phyloP scores from a whole-genome alignment of 92 coral and sea anemone species.

The Virgularia gustaviana region DNA sequence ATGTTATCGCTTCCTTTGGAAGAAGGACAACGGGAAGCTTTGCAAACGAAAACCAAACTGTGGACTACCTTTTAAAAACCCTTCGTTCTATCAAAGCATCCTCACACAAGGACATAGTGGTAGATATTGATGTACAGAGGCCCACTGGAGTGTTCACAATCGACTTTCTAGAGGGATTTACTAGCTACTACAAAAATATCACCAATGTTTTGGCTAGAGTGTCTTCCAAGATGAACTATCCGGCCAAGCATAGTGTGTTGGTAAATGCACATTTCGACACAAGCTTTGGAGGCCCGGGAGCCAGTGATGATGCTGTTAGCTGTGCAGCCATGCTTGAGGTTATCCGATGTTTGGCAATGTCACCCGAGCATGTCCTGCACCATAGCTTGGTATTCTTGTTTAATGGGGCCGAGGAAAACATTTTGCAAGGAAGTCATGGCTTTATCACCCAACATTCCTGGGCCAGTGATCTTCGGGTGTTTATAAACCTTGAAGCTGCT shows the following conservation, averaged over 20 bases:
- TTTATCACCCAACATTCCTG: slow-evolving; percentile 93
- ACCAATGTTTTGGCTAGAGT: slow-evolving; percentile 85
- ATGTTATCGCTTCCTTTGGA: slow-evolving; percentile 72
- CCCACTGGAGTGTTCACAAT: slow-evolving; percentile 73
- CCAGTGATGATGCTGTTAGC: slow-evolving; percentile 95
- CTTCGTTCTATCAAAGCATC: slow-evolving; percentile 52
- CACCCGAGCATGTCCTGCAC: slow-evolving; percentile 44
- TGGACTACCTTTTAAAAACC: slow-evolving; percentile 65
- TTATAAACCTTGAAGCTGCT: slow-evolving; percentile 92
- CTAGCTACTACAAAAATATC: slow-evolving; percentile 71
- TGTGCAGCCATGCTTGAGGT: slow-evolving; percentile 94
- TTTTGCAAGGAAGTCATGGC: slow-evolving; percentile 95
- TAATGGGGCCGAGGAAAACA: slow-evolving; percentile 96
- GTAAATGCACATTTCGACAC: slow-evolving; percentile 93
- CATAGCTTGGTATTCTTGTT: slow-evolving; percentile 79
- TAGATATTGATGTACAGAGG: slow-evolving; percentile 81
- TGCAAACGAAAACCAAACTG: slow-evolving; percentile 84
- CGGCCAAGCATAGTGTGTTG: slow-evolving; percentile 68
- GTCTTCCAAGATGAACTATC: slow-evolving; percentile 53
- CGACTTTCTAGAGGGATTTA: slow-evolving; percentile 65
- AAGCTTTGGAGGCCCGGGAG: slow-evolving; percentile 75
- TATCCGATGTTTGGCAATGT: slow-evolving; percentile 66
- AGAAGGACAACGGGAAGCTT: slow-evolving; percentile 89
- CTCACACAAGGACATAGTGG: slow-evolving; percentile 57
- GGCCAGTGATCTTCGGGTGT: slow-evolving; percentile 71